Evolutionary conservation across 2,888 invertebrate species (phyloP), one percentile per base, ranked within the genome.

Genomic region (Hedychridium roseum): DNA sequence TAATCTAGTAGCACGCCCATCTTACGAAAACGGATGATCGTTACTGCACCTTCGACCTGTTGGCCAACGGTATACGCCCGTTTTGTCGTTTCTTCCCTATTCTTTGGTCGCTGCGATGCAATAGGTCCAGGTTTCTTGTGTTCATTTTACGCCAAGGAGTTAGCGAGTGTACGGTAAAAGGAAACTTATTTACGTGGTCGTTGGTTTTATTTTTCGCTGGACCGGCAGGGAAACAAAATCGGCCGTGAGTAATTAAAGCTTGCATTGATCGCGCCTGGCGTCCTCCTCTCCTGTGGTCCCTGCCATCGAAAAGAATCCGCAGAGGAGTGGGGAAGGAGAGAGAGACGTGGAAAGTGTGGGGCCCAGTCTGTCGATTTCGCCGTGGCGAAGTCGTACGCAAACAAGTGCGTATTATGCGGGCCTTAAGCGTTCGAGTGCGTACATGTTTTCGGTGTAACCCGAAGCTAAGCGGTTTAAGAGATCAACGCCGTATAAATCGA

Each of bases 401-500:
- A 74, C 73, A 70, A 75, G 70, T 71, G 60, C 70, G 68, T 66
- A 71, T 75, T 74, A 71, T 71, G 61, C 60, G 66, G 61, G 64
- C 54, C 52, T 64, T 76, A 71, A 76, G 69, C 74, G 72, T 70
- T 64, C 26, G 59, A 76, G 73, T 72, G 73, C 70, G 71, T 70
- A 76, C 70, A 74, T 78, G 76, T 77, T 78, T 78, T 78, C 71
- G 77, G 74, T 76, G 78, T 74, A 78, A 78, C 77, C 72, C 69
- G 78, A 78, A 76, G 73, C 78, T 78, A 78, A 78, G 76, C 75
- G 76, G 76, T 73, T 78, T 78, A 78, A 77, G 68, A 71, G 76
- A 78, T 78, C 73, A 76, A 69, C 73, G 60, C 68, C 65, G 70
- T 62, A 68, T 68, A 69, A 64, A 70, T 66, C 69, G 69, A 56